Evolutionary conservation across 2,113 vertebrate species (phyloP).

Genomic region (Furnarius figulus): DNA sequence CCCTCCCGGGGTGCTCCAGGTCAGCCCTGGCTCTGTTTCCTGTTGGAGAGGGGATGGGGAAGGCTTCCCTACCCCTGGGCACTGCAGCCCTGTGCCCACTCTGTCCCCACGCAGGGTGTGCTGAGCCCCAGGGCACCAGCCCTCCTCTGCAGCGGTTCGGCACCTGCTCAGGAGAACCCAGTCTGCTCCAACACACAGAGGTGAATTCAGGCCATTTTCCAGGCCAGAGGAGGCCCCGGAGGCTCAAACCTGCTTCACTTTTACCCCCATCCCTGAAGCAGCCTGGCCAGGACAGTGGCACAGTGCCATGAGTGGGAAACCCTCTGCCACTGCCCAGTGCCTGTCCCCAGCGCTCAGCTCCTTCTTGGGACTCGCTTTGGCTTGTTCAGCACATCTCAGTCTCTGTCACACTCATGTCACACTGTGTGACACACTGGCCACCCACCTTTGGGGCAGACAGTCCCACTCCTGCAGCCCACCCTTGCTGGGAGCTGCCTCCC

Average conservation of each 20-base stretch:
- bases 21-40: not conserved
- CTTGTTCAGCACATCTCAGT: fast-evolving
- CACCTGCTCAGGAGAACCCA: not conserved
- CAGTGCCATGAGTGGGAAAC: not conserved
- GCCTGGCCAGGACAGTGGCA: fast-evolving
- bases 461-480: not conserved
- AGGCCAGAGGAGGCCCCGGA: not conserved
- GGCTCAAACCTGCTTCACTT: not conserved
- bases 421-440: not conserved
- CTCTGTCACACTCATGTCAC: not conserved
- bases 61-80: not conserved
- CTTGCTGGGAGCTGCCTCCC: not conserved
- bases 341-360: fast-evolving
- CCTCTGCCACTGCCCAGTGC: not conserved
- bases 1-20: not conserved
- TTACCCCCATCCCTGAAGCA: not conserved
- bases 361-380: not conserved
- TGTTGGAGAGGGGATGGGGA: not conserved
- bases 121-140: not conserved
- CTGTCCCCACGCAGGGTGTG: fast-evolving
- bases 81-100: fast-evolving
- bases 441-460: not conserved
- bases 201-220: not conserved
- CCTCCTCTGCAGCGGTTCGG: not conserved
- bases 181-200: not conserved